Percentiles rank a stretch among this genome's conserved stretches.
Conservation (phyloP, 2,888 invertebrate genomes). For the Tanytarsus gracilentus region DNA sequence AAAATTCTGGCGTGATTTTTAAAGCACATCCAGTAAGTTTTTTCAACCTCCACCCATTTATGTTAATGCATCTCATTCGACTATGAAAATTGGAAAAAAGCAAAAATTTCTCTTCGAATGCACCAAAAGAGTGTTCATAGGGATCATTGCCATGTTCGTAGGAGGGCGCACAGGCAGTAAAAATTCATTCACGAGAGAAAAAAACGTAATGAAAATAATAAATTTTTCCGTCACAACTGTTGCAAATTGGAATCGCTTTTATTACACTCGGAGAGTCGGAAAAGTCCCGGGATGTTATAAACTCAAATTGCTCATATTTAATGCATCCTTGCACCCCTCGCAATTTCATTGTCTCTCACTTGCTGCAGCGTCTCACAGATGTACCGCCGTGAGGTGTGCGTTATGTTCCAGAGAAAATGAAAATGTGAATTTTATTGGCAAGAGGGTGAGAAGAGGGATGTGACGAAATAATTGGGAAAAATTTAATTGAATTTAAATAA, state of each 20-base stretch:
- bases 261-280: constrained; percentile 2
- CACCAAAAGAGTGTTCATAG: background rate
- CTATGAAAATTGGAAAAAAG: constrained; percentile 26
- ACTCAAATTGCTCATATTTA: constrained; percentile 29
- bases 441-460: too few species aligned
- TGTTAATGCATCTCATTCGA: constrained; percentile 26
- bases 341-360: background rate
- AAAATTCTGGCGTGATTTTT: too few species aligned
- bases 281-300: constrained; percentile 6
- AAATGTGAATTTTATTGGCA: too few species aligned
- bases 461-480: too few species aligned
- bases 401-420: too few species aligned
- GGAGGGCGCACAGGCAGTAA: constrained; percentile 4
- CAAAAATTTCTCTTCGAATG: background rate
- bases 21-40: background rate
- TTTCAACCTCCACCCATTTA: constrained; percentile 1
- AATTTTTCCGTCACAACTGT: constrained; percentile 29
- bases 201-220: constrained; percentile 28
- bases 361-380: background rate
- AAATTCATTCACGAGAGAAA: constrained; percentile 15
- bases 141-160: background rate
- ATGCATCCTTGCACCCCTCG: background rate
- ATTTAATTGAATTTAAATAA: too few species aligned
- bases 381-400: too few species aligned
- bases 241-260: constrained; percentile 27